Percentiles rank a stretch among this genome's conserved stretches.
phyloP scores from a whole-genome alignment of 1,140 invertebrate species.

The Drosophila azteca region DNA sequence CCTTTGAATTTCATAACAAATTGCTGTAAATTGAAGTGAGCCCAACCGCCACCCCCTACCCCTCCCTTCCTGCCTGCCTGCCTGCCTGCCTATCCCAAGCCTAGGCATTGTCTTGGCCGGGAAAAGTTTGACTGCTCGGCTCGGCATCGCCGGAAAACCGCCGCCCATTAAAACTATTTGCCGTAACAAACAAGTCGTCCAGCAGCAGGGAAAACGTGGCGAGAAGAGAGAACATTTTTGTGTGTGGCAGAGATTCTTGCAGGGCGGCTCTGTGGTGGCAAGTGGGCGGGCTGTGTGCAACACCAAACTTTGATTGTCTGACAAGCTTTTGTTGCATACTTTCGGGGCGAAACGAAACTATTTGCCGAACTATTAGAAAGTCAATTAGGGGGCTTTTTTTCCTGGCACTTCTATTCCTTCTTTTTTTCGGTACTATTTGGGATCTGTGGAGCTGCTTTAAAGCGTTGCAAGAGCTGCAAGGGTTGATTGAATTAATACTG shows the following conservation, averaged over 20 bases:
- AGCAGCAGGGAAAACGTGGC: conserved; percentile 3
- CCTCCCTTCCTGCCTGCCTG: conserved; percentile 16
- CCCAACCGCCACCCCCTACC: neutral
- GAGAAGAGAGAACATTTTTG: conserved; percentile 31
- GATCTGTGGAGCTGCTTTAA: neutral
- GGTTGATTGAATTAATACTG: conserved; percentile 29
- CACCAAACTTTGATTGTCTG: conserved; percentile 51
- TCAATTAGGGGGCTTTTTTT: conserved; percentile 54
- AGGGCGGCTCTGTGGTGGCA: conserved; percentile 7
- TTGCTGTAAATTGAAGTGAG: conserved; percentile 60
- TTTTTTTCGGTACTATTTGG: neutral
- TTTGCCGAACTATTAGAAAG: conserved; percentile 69
- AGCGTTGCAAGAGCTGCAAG: neutral
- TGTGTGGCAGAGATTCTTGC: conserved; percentile 54
- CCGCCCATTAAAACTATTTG: conserved; percentile 79
- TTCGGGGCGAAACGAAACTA: conserved; percentile 48
- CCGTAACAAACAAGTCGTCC: conserved; percentile 62
- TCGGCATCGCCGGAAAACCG: conserved; percentile 51
- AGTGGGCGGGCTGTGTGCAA: neutral
- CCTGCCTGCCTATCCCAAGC: neutral
- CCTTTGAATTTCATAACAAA: conserved; percentile 70
- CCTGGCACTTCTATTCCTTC: neutral
- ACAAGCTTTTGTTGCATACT: conserved; percentile 52
- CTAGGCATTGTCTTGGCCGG: conserved; percentile 3
- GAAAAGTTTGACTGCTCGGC: conserved; percentile 44